Evolutionary conservation across 2,888 invertebrate genomes (phyloP), one percentile per base, ranked within the genome.

Genomic region (Alentia gelatinosa): DNA sequence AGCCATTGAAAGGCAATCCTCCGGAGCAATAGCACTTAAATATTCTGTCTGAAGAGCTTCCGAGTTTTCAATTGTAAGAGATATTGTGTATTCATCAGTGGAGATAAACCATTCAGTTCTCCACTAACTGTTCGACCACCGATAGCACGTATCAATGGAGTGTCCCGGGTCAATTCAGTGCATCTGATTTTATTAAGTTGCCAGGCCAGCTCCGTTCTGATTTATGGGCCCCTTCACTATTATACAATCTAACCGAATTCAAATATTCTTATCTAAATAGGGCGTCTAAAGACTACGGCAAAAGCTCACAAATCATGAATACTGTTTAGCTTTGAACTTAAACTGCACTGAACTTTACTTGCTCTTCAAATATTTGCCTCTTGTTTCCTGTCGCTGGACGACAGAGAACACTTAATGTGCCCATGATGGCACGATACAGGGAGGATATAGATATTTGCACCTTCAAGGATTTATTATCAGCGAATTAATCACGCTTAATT

Each of bases 41-140:
- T 56, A 56, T 56, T 56, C 56, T 56, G 56, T 56, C 56, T 56
- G 56, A 56, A 56, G 56, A 56, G 56, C n/a, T 56, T 56, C 56
- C 56, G 56, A 56, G 56, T 56, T 56, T 19, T 12, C 56, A 56
- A 56, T 56, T 56, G 56, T 19, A n/a, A n/a, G n/a, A 56, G 56
- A 56, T 56, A 56, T 56, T 56, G 56, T n/a, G n/a, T 56, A 56
- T 56, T 56, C 56, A n/a, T 56, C 56, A n/a, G 19, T n/a, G 56
- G 23, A n/a, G 56, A 56, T 56, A 56, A 56, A 56, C 56, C 23
- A n/a, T 56, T 56, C 56, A 56, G 56, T 56, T 56, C 23, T 19
- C 56, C n/a, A 56, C n/a, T 56, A 56, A 56, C 56, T 56, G 56
- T 56, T 5, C n/a, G 56, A 3, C 56, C n/a, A n/a, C 56, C n/a